phyloP scores from a whole-genome alignment of 1,140 invertebrate species.

The Drosophila tropicalis region DNA sequence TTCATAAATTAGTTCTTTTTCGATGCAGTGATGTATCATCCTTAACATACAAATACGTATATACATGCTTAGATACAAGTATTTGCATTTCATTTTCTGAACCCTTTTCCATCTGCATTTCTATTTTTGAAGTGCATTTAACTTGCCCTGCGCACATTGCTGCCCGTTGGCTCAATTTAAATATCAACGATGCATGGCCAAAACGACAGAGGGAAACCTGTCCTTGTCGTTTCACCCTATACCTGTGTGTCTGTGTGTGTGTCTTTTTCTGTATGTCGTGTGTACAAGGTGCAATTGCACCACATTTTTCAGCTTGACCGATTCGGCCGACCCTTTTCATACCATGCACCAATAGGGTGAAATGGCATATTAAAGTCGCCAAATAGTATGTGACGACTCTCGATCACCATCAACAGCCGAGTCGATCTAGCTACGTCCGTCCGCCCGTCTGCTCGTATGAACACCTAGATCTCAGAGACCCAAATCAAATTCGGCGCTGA shows the following conservation, averaged over 20 bases:
- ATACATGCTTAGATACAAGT: neutral
- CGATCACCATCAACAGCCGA: too few species aligned
- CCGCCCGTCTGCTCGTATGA: too few species aligned
- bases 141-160: slow-evolving; percentile 53
- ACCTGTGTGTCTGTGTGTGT: slow-evolving; percentile 19
- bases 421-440: too few species aligned
- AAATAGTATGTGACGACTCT: too few species aligned
- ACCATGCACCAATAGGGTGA: too few species aligned
- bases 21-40: neutral
- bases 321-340: slow-evolving; percentile 57
- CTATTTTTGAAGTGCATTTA: slow-evolving; percentile 74
- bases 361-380: too few species aligned
- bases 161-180: slow-evolving; percentile 75
- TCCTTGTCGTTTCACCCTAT: slow-evolving; percentile 16
- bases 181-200: slow-evolving; percentile 75
- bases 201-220: slow-evolving; percentile 30
- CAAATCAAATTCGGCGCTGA: too few species aligned
- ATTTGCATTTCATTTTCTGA: slow-evolving; percentile 23
- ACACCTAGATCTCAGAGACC: too few species aligned
- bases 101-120: slow-evolving; percentile 63
- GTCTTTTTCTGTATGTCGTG: slow-evolving; percentile 39
- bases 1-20: neutral
- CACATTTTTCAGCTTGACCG: slow-evolving; percentile 79
- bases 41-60: neutral
- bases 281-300: slow-evolving; percentile 76